These are phyloP conservation scores for Gryllus bimaculatus DNA, from an alignment of 1,140 invertebrate genomes.

Conservation along the genomic window DNA sequence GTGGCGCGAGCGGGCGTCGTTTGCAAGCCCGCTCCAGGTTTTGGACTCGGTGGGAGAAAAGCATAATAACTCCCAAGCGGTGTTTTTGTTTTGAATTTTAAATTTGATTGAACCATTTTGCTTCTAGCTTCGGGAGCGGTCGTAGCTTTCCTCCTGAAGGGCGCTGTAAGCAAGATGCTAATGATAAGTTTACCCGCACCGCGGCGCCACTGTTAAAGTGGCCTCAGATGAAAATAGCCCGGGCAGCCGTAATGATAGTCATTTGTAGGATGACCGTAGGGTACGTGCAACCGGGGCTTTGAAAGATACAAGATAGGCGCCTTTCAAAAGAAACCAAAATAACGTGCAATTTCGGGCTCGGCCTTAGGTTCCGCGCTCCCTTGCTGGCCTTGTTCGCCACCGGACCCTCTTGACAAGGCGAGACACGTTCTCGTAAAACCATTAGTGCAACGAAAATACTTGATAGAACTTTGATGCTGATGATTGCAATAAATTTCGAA, in stretches of 20 bases:
- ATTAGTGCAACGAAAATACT: neutral
- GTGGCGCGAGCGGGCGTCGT: neutral
- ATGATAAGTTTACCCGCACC: neutral
- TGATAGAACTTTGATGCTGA: neutral
- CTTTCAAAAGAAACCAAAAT: slow-evolving; percentile 5
- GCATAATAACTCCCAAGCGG: neutral
- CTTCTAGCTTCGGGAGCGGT: neutral
- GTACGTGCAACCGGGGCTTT: neutral
- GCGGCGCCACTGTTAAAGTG: neutral
- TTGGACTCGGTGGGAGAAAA: neutral
- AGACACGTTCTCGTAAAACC: neutral
- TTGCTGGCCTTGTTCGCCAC: neutral
- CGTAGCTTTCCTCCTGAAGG: neutral
- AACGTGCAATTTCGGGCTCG: neutral
- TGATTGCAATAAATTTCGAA: neutral
- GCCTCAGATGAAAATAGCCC: neutral
- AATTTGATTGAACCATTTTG: slow-evolving; percentile 1
- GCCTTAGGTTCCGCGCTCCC: too few relatives aligned
- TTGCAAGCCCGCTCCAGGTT: neutral
- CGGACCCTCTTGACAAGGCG: neutral
- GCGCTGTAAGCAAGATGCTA: neutral
- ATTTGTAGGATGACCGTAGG: neutral
- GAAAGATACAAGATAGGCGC: neutral
- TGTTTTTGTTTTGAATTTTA: slow-evolving; percentile 6
- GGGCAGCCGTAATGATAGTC: neutral